Base-by-base conservation (phyloP, 2,113 vertebrate species). In the Periophthalmus modestus region DNA sequence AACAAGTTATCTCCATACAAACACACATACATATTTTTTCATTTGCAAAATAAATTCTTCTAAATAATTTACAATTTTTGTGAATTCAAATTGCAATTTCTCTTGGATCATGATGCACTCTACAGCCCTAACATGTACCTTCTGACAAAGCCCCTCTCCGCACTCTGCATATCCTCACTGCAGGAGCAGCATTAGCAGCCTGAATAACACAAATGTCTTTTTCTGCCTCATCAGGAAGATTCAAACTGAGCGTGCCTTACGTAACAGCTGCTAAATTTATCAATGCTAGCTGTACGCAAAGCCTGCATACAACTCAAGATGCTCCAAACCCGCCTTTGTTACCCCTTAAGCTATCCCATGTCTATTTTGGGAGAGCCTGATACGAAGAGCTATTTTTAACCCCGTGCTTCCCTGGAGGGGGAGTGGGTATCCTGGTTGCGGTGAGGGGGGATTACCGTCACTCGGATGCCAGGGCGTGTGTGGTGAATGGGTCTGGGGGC, bases 261-360 rank as follows among this genome's bases (percentile, higher is more conserved):
- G 82, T 93, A 93, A 94, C 83, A 46, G 0, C 87, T 39, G 91
- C 92, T 93, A 94, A 93, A 94, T 92, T 91, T 93, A 93, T 93
- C 92, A 89, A 90, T 85, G 86, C 89, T 92, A 84, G 80, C 91
- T 92, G 92, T 85, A 92, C 90, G 92, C 92, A 91, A 93, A 92
- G 90, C 89, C 85, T 79, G 78, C 84, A 61, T 86, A 89, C 85
- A 82, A 87, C 85, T 80, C 82, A 87, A 77, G 82, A 85, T 74
- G 80, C 73, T 83, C 82, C 78, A 80, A 82, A 85, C 52, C 59
- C 84, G 85, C 71, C 83, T 89, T 92, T 86, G 82, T 92, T 91
- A 90, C 81, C 79, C 86, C 79, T 67, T 75, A 2, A 90, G 86
- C 73, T 73, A 74, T 88, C 88, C 84, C 55, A 67, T 80, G 89